Percentiles rank a stretch among this genome's conserved stretches.
These are phyloP conservation scores for Heliconius nattereri DNA, from an alignment of 1,140 invertebrate species.

Conservation along the genomic window DNA sequence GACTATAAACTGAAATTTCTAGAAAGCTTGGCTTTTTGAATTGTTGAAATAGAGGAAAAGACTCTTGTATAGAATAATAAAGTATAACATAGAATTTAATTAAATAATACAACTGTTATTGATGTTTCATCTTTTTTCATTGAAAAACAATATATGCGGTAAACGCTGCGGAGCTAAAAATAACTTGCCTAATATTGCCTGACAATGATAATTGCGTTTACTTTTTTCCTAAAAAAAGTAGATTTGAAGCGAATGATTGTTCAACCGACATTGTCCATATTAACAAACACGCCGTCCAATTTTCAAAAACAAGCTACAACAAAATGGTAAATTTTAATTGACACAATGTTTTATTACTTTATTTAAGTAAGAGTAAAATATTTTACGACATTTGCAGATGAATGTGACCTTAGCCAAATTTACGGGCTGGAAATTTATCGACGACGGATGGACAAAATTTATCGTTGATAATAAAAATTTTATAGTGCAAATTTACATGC, in stretches of 20 bases:
- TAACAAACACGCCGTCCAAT: neutral
- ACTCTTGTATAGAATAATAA: no score
- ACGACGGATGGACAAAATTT: constrained; percentile 48
- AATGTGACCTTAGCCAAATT: constrained; percentile 48
- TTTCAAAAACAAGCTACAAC: neutral
- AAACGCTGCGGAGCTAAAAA: no score
- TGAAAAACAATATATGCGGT: no score
- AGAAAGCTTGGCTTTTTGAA: neutral
- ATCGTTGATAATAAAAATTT: constrained; percentile 49
- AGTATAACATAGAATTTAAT: no score
- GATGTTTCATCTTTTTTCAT: neutral
- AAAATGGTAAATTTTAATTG: constrained; percentile 28
- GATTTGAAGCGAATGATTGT: neutral
- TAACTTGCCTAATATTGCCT: no score
- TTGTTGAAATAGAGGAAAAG: no score
- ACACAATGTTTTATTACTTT: constrained; percentile 23
- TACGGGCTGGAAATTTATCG: constrained; percentile 52
- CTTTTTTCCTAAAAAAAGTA: neutral
- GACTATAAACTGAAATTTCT: neutral
- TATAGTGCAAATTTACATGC: constrained; percentile 46
- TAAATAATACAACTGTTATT: neutral
- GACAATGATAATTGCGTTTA: no score
- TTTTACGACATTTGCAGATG: constrained; percentile 45
- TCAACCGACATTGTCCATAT: neutral
- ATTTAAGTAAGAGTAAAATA: constrained; percentile 43